These are phyloP conservation scores for Zhengitettix transpicula DNA, from an alignment of 2,888 invertebrate genomes.

Conservation along the genomic window DNA sequence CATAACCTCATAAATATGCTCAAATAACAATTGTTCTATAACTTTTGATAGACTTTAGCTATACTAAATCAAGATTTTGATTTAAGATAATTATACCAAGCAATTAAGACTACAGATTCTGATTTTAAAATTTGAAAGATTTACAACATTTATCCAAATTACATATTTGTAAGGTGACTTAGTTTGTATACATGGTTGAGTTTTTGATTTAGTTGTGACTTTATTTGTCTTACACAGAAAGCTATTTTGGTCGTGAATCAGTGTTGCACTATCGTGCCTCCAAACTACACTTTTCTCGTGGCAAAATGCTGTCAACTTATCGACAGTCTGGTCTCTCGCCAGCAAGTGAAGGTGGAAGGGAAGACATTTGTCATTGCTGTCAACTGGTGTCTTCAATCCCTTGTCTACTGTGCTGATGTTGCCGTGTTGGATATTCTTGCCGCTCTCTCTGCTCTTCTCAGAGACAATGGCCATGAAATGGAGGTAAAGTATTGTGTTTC, in stretches of 20 bases:
- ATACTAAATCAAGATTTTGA: too few relatives aligned
- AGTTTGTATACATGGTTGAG: too few relatives aligned
- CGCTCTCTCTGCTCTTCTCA: constrained; percentile 24
- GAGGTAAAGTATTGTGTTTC: constrained; percentile 1
- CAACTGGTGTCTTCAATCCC: constrained; percentile 24
- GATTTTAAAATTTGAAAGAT: too few relatives aligned
- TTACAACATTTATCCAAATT: too few relatives aligned
- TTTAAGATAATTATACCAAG: too few relatives aligned
- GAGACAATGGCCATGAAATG: constrained; percentile 17
- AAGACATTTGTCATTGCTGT: constrained; percentile 20
- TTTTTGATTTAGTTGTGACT: too few relatives aligned
- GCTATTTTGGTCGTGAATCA: constrained; percentile 13
- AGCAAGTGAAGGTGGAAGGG: constrained; percentile 29
- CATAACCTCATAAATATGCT: too few relatives aligned
- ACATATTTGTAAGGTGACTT: too few relatives aligned
- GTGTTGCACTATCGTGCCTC: constrained; percentile 16
- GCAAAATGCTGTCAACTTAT: constrained; percentile 41
- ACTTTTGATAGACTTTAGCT: too few relatives aligned
- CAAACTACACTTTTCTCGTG: constrained; percentile 34
- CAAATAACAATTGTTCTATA: too few relatives aligned
- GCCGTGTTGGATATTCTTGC: constrained; percentile 22
- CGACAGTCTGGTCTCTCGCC: constrained; percentile 34
- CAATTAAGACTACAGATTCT: too few relatives aligned
- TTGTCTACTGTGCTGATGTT: constrained; percentile 19
- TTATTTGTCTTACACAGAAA: constrained; percentile 7